Base-by-base conservation (phyloP, 2,113 vertebrate genomes). In the Pardalotus punctatus region DNA sequence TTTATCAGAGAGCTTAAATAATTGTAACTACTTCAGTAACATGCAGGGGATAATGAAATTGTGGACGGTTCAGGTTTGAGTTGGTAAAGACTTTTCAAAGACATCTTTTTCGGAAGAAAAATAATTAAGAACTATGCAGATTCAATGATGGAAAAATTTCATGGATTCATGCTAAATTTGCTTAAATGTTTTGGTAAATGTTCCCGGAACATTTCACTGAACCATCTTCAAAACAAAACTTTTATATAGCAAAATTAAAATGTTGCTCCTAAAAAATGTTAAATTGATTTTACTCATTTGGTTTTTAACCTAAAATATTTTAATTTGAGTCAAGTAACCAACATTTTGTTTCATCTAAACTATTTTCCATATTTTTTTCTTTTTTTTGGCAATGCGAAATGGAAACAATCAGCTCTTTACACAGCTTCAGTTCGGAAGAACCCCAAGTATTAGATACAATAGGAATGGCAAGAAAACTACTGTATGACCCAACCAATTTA, bases 251-350 rank as follows among this genome's bases (percentile, higher is more conserved):
- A 71, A 91, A 84, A 89, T 10, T 31, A 45, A 83, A 88, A 90
- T 35, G 64, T 24, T 70, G 43, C 20, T 78, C 24, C 86, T 60
- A 58, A 86, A 60, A 94, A 88, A 93, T 14, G 42, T 47, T 81
- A 67, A 84, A 87, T 83, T 65, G 53, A 86, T 92, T 90, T 90
- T 86, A 43, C 20, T 73, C 23, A 24, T 83, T 90, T 83, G 23
- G 5, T 51, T 94, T 93, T 89, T 47, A 88, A 90, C 64, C 47
- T 78, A 83, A 93, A 95, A 73, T 84, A 95, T 88, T 95, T 94
- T 90, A 82, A 93, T 95, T 82, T 73, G 64, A 90, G 47, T 77
- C 25, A 90, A 93, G 86, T 43, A 90, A 77, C 62, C 65, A 86
- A 54, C 38, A 50, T 50, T 81, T 73, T 92, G 57, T 64, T 93